Percentiles rank a stretch among this genome's conserved stretches.
Conservation (phyloP, 2,888 invertebrate species). For the Epinotia ramella region DNA sequence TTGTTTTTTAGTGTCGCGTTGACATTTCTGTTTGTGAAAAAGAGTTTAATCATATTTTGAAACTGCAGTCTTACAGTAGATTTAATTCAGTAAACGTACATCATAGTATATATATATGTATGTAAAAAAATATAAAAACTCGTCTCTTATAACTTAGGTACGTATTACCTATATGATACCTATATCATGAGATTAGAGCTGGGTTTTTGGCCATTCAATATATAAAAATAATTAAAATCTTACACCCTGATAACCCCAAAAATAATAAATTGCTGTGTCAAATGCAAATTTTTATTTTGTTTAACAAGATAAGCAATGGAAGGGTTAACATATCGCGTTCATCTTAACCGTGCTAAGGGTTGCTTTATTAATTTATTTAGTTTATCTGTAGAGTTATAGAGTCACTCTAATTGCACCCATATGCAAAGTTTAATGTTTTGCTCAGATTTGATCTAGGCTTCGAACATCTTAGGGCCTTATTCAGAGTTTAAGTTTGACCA, state of each 20-base stretch:
- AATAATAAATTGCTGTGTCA: slow-evolving; percentile 29
- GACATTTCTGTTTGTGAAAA: too few relatives aligned
- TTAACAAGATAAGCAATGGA: slow-evolving; percentile 47
- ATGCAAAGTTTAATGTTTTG: slow-evolving; percentile 78
- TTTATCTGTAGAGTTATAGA: slow-evolving; percentile 70
- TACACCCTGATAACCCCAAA: slow-evolving; percentile 22
- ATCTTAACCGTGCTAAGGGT: slow-evolving; percentile 78
- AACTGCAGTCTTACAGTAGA: too few relatives aligned
- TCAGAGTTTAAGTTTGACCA: not conserved
- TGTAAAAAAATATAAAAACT: too few relatives aligned
- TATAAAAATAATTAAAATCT: not conserved
- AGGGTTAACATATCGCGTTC: slow-evolving; percentile 73
- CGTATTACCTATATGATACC: too few relatives aligned
- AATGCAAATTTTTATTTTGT: slow-evolving; percentile 43
- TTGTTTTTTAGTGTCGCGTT: too few relatives aligned
- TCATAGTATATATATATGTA: too few relatives aligned
- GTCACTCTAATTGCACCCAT: slow-evolving; percentile 77
- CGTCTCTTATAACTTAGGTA: too few relatives aligned
- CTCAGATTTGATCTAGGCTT: slow-evolving; percentile 70
- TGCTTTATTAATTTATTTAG: slow-evolving; percentile 83
- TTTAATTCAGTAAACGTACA: too few relatives aligned
- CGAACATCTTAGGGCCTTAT: slow-evolving; percentile 20
- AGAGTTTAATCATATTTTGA: too few relatives aligned
- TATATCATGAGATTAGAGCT: too few relatives aligned
- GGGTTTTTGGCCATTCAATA: too few relatives aligned